phyloP scores from a whole-genome alignment of 2,113 vertebrate species.

The Sylvia atricapilla region DNA sequence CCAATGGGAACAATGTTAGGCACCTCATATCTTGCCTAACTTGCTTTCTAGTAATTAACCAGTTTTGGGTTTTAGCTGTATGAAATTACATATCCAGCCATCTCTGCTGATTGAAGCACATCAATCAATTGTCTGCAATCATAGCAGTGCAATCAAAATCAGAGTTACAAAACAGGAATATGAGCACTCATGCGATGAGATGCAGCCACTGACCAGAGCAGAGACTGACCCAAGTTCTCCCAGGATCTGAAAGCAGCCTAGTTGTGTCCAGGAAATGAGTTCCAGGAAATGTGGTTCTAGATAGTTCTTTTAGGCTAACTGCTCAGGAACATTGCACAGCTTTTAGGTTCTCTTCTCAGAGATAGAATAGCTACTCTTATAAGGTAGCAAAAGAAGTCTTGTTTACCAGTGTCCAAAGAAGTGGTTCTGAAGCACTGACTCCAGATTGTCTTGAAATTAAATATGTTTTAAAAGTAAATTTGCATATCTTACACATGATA shows the following conservation, averaged over 20 bases:
- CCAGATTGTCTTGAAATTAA: neutral
- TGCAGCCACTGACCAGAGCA: neutral
- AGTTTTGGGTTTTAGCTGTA: neutral
- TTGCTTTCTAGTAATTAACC: neutral
- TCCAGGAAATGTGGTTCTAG: neutral
- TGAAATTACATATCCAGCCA: neutral
- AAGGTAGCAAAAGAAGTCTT: neutral
- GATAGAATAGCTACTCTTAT: neutral
- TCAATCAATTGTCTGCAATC: neutral
- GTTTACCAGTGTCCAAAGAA: neutral
- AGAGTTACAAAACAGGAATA: neutral
- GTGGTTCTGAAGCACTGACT: neutral
- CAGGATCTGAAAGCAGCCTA: neutral
- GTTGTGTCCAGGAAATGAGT: neutral
- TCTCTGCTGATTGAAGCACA: neutral
- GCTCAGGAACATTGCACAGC: neutral
- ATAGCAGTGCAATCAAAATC: neutral
- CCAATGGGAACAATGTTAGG: neutral
- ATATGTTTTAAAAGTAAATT: neutral
- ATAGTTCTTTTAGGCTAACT: neutral
- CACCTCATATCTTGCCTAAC: neutral
- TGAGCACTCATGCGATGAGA: neutral
- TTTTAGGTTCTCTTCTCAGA: neutral
- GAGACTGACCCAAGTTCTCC: neutral
- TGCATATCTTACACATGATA: neutral